phyloP scores from a whole-genome alignment of 1,140 invertebrate genomes.

The Diachasma alloeum region DNA sequence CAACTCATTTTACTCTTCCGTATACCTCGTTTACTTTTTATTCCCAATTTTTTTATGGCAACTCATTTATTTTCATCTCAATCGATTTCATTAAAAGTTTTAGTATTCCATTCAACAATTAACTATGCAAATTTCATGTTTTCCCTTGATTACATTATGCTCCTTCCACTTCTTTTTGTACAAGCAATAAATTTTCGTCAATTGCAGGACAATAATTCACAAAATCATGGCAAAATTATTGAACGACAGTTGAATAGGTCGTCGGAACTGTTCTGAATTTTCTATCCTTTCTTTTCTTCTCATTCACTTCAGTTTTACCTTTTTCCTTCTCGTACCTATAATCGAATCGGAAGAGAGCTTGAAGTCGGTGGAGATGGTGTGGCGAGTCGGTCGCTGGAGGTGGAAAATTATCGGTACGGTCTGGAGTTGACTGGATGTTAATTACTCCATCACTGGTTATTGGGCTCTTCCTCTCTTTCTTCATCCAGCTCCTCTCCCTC shows the following conservation, averaged over 20 bases:
- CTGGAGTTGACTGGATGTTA: constrained; percentile 54
- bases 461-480: constrained; percentile 8
- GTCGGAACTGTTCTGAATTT: neutral
- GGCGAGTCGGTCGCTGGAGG: constrained; percentile 17
- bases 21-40: neutral
- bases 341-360: constrained; percentile 20
- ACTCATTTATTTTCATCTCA: neutral
- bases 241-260: neutral
- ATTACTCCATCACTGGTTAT: constrained; percentile 48
- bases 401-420: constrained; percentile 48
- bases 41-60: neutral
- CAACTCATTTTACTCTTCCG: neutral
- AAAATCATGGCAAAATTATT: neutral
- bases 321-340: neutral
- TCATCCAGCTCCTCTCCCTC: neutral
- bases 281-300: neutral
- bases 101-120: neutral
- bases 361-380: neutral
- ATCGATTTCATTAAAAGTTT: constrained; percentile 1
- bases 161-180: neutral
- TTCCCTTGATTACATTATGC: neutral
- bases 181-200: neutral
- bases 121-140: neutral
- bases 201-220: neutral
- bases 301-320: neutral